phyloP scores from a whole-genome alignment of 2,113 vertebrate genomes.

The Mobula hypostoma region DNA sequence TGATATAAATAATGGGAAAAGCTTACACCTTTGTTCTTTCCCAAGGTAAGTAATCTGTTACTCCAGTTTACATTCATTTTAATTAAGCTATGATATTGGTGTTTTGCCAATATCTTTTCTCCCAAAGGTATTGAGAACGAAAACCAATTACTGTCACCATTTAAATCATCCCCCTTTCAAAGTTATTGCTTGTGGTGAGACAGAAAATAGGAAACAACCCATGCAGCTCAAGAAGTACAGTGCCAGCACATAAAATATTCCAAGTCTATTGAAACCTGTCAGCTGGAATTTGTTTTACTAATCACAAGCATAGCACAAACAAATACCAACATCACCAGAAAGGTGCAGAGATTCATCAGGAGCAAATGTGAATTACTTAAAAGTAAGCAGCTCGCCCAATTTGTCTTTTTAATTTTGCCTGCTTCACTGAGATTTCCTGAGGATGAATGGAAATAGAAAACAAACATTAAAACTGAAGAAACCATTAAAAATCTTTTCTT shows the following conservation, averaged over 20 bases:
- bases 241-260: neutral
- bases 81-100: neutral
- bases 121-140: neutral
- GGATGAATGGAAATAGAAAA: no score
- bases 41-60: neutral
- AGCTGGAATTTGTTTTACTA: neutral
- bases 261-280: neutral
- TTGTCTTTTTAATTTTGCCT: neutral
- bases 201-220: neutral
- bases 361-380: neutral
- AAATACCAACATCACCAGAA: neutral
- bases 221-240: neutral
- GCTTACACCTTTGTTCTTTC: neutral
- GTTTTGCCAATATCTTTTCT: constrained; percentile 10
- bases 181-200: neutral
- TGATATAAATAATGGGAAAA: neutral
- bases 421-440: neutral
- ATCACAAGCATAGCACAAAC: neutral
- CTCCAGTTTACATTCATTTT: neutral
- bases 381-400: neutral
- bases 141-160: constrained; percentile 28
- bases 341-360: no score
- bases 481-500: neutral
- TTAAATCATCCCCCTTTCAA: constrained; percentile 20
- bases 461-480: neutral